Conservation (phyloP, 2,888 invertebrate species). For the Anoplius nigerrimus region DNA sequence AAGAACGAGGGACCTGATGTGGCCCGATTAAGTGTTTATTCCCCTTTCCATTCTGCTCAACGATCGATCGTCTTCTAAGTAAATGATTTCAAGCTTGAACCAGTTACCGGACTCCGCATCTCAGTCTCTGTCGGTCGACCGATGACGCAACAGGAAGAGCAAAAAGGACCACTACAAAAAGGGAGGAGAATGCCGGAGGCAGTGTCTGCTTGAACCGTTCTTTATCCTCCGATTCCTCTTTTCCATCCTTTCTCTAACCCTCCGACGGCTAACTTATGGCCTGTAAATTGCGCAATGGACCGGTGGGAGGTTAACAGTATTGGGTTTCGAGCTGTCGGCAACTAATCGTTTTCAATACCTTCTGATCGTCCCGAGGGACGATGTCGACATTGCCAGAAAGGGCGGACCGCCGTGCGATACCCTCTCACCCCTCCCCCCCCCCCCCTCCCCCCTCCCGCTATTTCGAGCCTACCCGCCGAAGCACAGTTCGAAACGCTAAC, state of each 20-base stretch:
- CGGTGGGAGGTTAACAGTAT: constrained; percentile 48
- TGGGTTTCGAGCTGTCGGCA: constrained; percentile 55
- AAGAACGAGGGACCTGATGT: constrained; percentile 22
- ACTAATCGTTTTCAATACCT: constrained; percentile 50
- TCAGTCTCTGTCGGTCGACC: no score
- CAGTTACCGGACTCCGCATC: no score
- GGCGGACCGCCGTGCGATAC: no score
- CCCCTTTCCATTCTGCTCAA: not conserved
- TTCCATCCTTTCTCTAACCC: constrained; percentile 19
- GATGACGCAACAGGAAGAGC: no score
- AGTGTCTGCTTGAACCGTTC: not conserved
- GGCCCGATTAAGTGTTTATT: constrained; percentile 29
- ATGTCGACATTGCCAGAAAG: constrained; percentile 47
- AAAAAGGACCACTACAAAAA: no score
- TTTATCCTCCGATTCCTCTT: not conserved
- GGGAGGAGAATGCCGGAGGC: not conserved
- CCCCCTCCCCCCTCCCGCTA: no score
- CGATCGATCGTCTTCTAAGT: not conserved
- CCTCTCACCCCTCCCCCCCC: no score
- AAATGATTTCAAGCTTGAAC: not conserved
- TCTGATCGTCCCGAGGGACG: constrained; percentile 44
- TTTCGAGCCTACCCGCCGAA: no score
- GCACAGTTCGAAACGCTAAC: not conserved
- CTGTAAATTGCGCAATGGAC: constrained; percentile 54
- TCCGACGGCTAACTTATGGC: constrained; percentile 40